Evolutionary conservation across 2,113 vertebrate species (phyloP).

Genomic region (Mohoua ochrocephala): DNA sequence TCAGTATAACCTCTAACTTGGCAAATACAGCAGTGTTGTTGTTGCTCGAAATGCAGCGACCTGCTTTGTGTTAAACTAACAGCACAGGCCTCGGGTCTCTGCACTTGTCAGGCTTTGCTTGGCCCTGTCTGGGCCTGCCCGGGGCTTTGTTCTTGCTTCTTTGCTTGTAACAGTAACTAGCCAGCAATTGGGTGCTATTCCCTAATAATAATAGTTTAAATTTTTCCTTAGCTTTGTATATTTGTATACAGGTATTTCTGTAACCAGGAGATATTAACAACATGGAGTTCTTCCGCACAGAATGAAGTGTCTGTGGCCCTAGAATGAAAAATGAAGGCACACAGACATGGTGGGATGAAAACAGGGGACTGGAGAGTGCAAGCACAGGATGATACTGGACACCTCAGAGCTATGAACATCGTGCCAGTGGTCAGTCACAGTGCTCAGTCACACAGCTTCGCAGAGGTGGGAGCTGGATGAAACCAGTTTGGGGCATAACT

Average conservation of each 20-base stretch:
- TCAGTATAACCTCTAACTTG: background rate
- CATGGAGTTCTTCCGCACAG: background rate
- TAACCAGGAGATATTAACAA: background rate
- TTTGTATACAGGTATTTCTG: background rate
- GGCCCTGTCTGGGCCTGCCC: background rate
- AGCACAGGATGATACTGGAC: background rate
- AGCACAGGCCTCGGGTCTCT: fast-evolving
- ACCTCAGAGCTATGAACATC: background rate
- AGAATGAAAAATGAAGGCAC: background rate
- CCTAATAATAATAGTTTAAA: background rate
- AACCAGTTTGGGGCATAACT: background rate
- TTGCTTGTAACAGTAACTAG: background rate
- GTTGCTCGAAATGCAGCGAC: background rate
- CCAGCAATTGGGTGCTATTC: background rate
- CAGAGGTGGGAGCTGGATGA: background rate
- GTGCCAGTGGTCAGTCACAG: fast-evolving
- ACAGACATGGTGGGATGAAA: fast-evolving
- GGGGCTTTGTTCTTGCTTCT: background rate
- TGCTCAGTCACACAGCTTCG: background rate
- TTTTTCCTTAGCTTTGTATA: background rate
- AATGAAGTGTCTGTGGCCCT: background rate
- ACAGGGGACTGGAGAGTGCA: background rate
- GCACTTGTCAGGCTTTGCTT: background rate
- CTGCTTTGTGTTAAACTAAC: background rate
- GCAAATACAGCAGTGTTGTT: background rate